Base-by-base conservation (phyloP, 2,888 invertebrate species). In the Netelia virgata region DNA sequence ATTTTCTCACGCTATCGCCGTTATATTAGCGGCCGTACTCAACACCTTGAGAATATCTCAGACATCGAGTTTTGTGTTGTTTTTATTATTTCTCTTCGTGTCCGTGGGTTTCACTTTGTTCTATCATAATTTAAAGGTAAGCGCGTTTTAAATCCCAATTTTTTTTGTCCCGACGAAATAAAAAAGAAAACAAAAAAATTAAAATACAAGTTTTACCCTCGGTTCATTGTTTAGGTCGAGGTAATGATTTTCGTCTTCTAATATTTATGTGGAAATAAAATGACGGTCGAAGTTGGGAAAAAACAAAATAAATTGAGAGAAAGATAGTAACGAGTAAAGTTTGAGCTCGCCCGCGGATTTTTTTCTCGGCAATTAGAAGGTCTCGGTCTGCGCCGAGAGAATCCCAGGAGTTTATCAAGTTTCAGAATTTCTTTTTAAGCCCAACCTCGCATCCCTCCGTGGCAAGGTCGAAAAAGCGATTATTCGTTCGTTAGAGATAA, bases 101-200 rank as follows among this genome's bases (percentile, higher is more conserved):
- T 96, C 96, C 70, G 95, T 96, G 85, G 97, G 97, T 36, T 96
- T 96, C 1, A 96, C 97, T 10, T 95, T 97, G 93, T 97, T 97
- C 94, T 97, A 97, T 94, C 97, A 97, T 91, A 97, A 97, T 91
- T 94, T 97, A 69, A 97, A 97, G 96, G 97, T 97, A 94, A 95
- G 82, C 53, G 18, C n/a, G 36, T 64, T 36, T 41, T 20, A 53
- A 6, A 14, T 9, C 18, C 36, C 41, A 1, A 11, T 77, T 16
- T 57, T 23, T 68, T 14, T 23, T 36, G 16, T 55, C n/a, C n/a
- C 57, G 18, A 57, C 6, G 16, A 0, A 57, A 16, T 16, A 57
- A 57, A 14, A 1, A 18, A 16, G n/a, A 57, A 16, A 28, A 11
- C 14, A 14, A 18, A 16, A 57, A 57, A 18, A 10, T 6, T 18